Conservation (phyloP, 2,797 vertebrate species). For the Rhynchotus rufescens region DNA sequence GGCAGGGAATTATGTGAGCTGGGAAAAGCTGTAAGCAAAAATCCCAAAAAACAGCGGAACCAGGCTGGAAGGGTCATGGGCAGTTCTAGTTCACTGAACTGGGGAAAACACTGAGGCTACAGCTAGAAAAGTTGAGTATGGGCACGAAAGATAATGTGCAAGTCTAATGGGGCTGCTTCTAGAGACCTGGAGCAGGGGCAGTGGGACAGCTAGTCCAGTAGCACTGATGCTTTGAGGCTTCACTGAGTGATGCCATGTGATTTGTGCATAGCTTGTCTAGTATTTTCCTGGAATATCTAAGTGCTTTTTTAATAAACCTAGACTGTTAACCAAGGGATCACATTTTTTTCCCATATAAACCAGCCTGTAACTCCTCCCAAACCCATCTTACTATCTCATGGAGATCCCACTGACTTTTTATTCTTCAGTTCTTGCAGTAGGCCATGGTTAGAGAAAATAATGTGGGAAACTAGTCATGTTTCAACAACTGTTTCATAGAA, state of each 20-base stretch:
- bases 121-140: not conserved
- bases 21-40: not conserved
- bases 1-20: not conserved
- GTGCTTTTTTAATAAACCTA: not conserved
- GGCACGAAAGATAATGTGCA: not conserved
- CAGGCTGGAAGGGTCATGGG: not conserved
- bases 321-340: not conserved
- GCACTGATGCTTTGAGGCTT: not conserved
- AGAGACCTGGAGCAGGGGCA: not conserved
- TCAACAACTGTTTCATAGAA: conserved; percentile 46
- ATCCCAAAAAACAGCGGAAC: not conserved
- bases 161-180: not conserved
- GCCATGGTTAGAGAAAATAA: conserved; percentile 19
- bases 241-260: not conserved
- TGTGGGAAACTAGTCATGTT: conserved; percentile 22
- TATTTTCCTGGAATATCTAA: not conserved
- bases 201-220: not conserved
- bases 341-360: not conserved
- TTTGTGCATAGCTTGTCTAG: not conserved
- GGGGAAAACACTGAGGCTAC: not conserved
- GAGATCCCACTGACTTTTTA: conserved; percentile 49
- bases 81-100: not conserved
- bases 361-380: conserved; percentile 46
- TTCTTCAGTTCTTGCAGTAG: conserved; percentile 39
- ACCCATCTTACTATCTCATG: not conserved